Base-by-base conservation (phyloP, 1,140 invertebrate genomes). In the Polypedilum vanderplanki region DNA sequence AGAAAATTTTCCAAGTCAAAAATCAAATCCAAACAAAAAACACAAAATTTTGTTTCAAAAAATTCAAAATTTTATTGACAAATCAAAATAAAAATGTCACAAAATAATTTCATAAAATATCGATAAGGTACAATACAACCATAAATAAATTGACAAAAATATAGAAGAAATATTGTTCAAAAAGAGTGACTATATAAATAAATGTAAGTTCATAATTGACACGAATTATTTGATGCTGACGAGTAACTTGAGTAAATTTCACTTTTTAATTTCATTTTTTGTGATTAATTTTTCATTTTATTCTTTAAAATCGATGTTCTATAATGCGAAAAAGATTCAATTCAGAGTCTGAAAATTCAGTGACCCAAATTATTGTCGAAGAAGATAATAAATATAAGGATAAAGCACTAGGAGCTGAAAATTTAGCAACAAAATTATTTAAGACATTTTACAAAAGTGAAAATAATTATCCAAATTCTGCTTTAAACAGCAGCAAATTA, bases 291-390 rank as follows among this genome's bases (percentile, higher is more conserved):
- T 57, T n/a, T 57, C n/a, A 57, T 12, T 57, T 57, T n/a, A 57
- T 57, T 46, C 15, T n/a, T 15, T 15, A n/a, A 57, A 57, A 57
- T 57, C 12, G 46, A n/a, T 57, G 41, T n/a, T 15, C 15, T 57
- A 57, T 57, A 57, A 57, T 57, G 46, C 12, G 46, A 57, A 57
- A 57, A 15, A 12, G 46, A 12, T 57, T 57, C n/a, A 57, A 57
- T 57, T 57, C 46, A 57, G 46, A 57, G n/a, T 57, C 46, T 57
- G 46, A 57, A 15, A 57, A 57, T 57, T n/a, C n/a, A 57, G n/a
- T 57, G n/a, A 12, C 46, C 4, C 12, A 57, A 57, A n/a, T 57
- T n/a, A 57, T 57, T n/a, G 3, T 57, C 12, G 3, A 12, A n/a
- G 46, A 57, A 15, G 46, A 57, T 57, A 57, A 57, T 57, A 12